Evolutionary conservation across 2,888 invertebrate species (phyloP), one percentile per base, ranked within the genome.

Genomic region (Achlya flavicornis): DNA sequence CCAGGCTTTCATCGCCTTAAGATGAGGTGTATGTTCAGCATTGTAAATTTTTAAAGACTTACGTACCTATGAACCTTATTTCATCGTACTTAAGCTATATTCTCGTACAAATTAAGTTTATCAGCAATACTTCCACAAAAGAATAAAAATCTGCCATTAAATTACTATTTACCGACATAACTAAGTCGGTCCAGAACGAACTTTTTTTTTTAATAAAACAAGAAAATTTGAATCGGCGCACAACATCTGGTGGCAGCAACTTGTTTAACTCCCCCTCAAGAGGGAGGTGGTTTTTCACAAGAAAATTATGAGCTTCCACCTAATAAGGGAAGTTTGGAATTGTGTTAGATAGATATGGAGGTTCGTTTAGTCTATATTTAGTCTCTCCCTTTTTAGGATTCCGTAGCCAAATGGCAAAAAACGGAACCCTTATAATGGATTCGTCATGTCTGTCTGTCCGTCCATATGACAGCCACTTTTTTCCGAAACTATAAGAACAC

Each of bases 141-240:
- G n/a, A 46, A 46, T 7, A 48, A n/a, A 48, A 16, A 8, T n/a
- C 7, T 6, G 16, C 16, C 7, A 53, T 19, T 53, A 53, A 53
- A 53, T 3, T 19, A n/a, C 53, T 19, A 53, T 53, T 53, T 53
- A 53, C 46, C 0, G n/a, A 46, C 53, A 64, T 65, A 65, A 62
- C 68, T 63, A 61, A 57, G 63, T 61, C 64, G 60, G 61, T 35
- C 77, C 77, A 78, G 82, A 77, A 79, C 73, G 74, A 81, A 78
- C 74, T 81, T 85, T 84, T 84, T 84, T 84, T 26, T 85, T 85
- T 85, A 85, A 83, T 85, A 85, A 85, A 85, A 85, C 77, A 81
- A 80, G 83, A 74, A 83, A 84, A 84, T 82, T 81, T 79, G 81
- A 79, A 19, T n/a, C 53, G 19, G 19, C 73, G 66, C 69, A 72